These are phyloP conservation scores for Caenorhabditis wallacei DNA, from an alignment of 2,888 invertebrate genomes.

Conservation along the genomic window DNA sequence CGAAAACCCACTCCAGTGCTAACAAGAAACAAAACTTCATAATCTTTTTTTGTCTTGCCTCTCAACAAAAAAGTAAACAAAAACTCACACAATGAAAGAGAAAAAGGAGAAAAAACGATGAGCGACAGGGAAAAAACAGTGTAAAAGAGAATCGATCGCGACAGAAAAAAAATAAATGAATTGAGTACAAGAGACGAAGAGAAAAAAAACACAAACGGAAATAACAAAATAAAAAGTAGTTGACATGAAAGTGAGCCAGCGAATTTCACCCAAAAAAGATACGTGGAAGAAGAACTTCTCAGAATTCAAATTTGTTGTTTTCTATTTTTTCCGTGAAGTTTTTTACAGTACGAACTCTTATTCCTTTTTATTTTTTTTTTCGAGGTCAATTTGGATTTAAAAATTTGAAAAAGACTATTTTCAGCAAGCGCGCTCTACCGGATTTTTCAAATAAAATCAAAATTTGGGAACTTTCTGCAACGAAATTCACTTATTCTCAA, in stretches of 20 bases:
- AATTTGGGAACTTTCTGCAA: no score
- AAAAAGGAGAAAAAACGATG: slow-evolving; percentile 27
- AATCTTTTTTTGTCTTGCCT: slow-evolving; percentile 8
- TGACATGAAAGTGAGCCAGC: neutral
- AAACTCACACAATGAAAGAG: slow-evolving; percentile 9
- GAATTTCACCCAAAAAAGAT: no score
- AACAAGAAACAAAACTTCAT: slow-evolving; percentile 26
- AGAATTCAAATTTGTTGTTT: no score
- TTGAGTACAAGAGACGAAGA: slow-evolving; percentile 25
- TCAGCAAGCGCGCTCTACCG: no score
- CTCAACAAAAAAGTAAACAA: slow-evolving; percentile 39
- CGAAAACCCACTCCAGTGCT: neutral
- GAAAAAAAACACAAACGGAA: slow-evolving; percentile 24
- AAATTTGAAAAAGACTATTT: no score
- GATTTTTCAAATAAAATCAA: no score
- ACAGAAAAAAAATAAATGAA: slow-evolving; percentile 24
- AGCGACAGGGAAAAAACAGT: slow-evolving; percentile 39
- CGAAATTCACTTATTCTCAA: no score
- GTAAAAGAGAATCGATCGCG: slow-evolving; percentile 37
- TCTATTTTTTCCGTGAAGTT: no score
- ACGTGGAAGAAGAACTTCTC: no score
- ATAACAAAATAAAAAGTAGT: slow-evolving; percentile 16
- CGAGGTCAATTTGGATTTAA: no score
- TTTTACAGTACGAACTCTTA: no score
- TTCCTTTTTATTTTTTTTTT: no score